These are phyloP conservation scores for Drosophila murphyi DNA, from an alignment of 1,140 invertebrate genomes.

Conservation along the genomic window DNA sequence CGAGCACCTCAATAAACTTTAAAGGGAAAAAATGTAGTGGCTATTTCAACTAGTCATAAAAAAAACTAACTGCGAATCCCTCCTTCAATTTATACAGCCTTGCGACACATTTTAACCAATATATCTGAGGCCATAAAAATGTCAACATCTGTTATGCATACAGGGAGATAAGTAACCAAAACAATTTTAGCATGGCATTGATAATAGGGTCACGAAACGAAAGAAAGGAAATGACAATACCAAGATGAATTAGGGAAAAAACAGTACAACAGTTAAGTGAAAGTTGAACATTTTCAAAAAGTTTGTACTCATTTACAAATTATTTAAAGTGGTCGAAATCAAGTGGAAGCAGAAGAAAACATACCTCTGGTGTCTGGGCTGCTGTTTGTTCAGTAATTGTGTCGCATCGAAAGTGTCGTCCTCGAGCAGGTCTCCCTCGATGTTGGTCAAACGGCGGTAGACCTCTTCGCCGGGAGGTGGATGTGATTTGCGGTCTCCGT, in stretches of 20 bases:
- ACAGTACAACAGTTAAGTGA: constrained; percentile 16
- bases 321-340: neutral
- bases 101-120: neutral
- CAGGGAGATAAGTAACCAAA: neutral
- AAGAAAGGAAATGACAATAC: constrained; percentile 1
- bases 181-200: constrained; percentile 6
- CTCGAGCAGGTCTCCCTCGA: constrained; percentile 74
- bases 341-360: neutral
- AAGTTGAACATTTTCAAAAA: constrained; percentile 26
- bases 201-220: constrained; percentile 24
- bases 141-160: neutral
- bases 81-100: neutral
- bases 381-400: constrained; percentile 71
- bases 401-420: constrained; percentile 80
- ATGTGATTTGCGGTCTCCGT: constrained; percentile 62
- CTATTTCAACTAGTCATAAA: neutral
- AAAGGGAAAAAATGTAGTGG: neutral
- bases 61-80: neutral
- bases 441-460: constrained; percentile 77
- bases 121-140: neutral
- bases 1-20: too few relatives aligned
- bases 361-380: constrained; percentile 68
- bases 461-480: constrained; percentile 56
- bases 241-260: constrained; percentile 5
- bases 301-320: constrained; percentile 13